phyloP scores from a whole-genome alignment of 2,797 vertebrate genomes.

The Taeniopygia guttata region DNA sequence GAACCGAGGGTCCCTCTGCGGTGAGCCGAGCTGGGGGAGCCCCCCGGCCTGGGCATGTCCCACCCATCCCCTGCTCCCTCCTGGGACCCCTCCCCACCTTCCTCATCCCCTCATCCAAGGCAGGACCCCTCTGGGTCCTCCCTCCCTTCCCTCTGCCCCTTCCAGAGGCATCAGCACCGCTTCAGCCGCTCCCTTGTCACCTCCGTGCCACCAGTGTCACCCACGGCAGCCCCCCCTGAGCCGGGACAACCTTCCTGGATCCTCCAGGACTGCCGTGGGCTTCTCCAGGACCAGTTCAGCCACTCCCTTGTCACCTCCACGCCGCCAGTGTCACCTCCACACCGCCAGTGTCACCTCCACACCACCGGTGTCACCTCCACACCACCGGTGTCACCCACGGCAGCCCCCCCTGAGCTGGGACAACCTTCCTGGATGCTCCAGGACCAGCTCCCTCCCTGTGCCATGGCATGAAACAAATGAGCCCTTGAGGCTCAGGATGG shows the following conservation, averaged over 20 bases:
- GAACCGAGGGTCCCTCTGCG: background rate
- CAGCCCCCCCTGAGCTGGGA: too few species aligned
- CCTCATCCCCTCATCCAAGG: background rate
- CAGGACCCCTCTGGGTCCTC: background rate
- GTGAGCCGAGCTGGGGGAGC: too few species aligned
- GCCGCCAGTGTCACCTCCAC: too few species aligned
- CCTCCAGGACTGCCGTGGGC: background rate
- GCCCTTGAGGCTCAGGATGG: background rate
- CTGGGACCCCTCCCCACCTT: background rate
- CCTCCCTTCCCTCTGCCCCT: fast-evolving
- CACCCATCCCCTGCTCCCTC: background rate
- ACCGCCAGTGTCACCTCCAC: too few species aligned
- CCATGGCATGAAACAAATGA: fast-evolving
- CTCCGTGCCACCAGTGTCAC: fast-evolving
- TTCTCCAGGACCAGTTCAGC: background rate
- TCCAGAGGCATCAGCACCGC: background rate
- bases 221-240: background rate
- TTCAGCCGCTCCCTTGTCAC: background rate
- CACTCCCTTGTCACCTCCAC: too few species aligned
- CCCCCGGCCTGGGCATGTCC: background rate
- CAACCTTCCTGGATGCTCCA: too few species aligned
- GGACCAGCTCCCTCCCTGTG: background rate
- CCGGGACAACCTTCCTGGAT: background rate
- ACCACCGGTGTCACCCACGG: too few species aligned
- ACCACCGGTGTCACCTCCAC: too few species aligned